These are phyloP conservation scores for Callorhinus ursinus DNA, from an alignment of 2,113 vertebrate genomes.

Conservation along the genomic window DNA sequence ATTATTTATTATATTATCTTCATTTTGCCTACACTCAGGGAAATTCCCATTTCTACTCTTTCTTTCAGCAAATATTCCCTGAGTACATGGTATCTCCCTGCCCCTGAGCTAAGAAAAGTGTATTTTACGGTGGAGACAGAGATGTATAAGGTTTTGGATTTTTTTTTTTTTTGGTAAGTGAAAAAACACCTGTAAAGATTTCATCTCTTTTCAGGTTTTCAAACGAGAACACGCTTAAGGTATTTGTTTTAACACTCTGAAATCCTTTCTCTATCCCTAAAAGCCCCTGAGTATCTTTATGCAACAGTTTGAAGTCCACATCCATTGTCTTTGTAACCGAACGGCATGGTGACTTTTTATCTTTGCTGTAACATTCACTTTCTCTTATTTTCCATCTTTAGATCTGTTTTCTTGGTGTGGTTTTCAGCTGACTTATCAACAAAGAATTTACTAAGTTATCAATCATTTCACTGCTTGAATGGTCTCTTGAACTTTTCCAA, in stretches of 20 bases:
- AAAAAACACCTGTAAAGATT: neutral
- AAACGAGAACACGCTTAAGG: neutral
- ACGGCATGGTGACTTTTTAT: neutral
- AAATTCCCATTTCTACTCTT: neutral
- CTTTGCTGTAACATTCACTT: neutral
- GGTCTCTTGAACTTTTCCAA: neutral
- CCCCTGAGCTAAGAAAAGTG: neutral
- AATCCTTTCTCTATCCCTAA: neutral
- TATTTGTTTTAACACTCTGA: neutral
- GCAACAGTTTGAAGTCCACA: neutral
- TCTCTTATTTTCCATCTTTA: neutral
- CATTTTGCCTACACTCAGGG: too few species aligned
- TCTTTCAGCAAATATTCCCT: neutral
- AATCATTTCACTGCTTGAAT: too few species aligned
- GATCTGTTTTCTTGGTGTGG: neutral
- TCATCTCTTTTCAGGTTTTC: neutral
- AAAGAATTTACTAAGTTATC: neutral
- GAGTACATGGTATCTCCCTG: too few species aligned
- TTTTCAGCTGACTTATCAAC: neutral
- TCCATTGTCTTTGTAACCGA: neutral
- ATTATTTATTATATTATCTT: neutral
- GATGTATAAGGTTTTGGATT: neutral
- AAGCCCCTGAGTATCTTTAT: neutral
- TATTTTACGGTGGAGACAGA: neutral
- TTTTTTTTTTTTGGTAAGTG: neutral